These are phyloP conservation scores for Linhomoeus sp. DNA, from an alignment of 2,888 invertebrate species.

Conservation along the genomic window DNA sequence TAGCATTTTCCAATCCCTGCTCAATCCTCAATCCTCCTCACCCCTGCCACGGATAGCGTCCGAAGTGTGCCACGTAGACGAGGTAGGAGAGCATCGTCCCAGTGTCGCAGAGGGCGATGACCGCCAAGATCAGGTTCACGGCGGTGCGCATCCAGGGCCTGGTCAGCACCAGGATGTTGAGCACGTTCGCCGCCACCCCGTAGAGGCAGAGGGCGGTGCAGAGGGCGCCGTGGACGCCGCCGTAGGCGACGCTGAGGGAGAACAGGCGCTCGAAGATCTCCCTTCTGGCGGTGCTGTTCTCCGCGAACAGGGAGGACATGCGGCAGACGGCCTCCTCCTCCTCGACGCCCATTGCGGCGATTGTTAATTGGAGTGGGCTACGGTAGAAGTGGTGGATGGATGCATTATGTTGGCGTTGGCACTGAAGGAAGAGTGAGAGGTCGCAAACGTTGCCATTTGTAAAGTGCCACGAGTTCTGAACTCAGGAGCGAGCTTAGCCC, in stretches of 20 bases:
- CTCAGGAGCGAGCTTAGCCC: too few species aligned
- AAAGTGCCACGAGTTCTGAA: too few species aligned
- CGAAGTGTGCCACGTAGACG: constrained; percentile 1
- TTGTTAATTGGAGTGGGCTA: too few species aligned
- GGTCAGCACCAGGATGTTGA: constrained; percentile 3
- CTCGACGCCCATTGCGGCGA: too few species aligned
- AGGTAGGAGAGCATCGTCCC: constrained; percentile 2
- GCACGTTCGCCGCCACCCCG: neutral
- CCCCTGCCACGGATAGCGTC: too few species aligned
- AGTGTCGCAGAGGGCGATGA: constrained; percentile 2
- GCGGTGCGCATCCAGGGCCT: constrained; percentile 1
- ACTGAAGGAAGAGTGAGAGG: too few species aligned
- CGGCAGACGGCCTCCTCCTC: constrained; percentile 6
- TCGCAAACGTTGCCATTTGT: too few species aligned
- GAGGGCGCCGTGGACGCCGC: constrained; percentile 1
- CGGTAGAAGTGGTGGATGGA: too few species aligned
- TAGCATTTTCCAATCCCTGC: too few species aligned
- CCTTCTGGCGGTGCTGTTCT: neutral
- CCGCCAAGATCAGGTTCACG: constrained; percentile 1
- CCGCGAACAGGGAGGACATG: neutral
- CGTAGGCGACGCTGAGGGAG: neutral
- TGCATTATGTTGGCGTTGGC: too few species aligned
- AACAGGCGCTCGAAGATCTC: neutral
- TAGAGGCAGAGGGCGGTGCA: constrained; percentile 1
- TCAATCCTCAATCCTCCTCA: too few species aligned